Base-by-base conservation (phyloP, 2,888 invertebrate genomes). In the Cosmopolites sordidus region DNA sequence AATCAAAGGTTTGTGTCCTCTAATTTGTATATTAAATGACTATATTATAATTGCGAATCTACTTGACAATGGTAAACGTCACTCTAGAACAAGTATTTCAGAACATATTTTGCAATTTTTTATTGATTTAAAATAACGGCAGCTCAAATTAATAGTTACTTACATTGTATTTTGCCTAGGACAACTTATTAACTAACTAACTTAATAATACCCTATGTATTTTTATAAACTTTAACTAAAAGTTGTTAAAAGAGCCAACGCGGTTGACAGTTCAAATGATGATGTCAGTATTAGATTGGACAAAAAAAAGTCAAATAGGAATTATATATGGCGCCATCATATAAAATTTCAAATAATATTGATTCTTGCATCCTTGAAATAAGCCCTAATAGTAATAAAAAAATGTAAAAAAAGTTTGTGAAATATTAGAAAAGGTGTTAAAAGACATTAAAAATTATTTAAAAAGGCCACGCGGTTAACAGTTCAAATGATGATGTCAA, bases 381-480 rank as follows among this genome's bases (percentile, higher is more conserved):
- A n/a, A n/a, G n/a, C n/a, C n/a, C n/a, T n/a, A n/a, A n/a, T n/a
- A n/a, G n/a, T n/a, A n/a, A n/a, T n/a, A n/a, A n/a, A n/a, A n/a
- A n/a, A n/a, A n/a, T n/a, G n/a, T n/a, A n/a, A n/a, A n/a, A n/a
- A n/a, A n/a, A n/a, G n/a, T n/a, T n/a, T n/a, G n/a, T n/a, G n/a
- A n/a, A n/a, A n/a, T n/a, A n/a, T n/a, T n/a, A n/a, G n/a, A n/a
- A n/a, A n/a, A n/a, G n/a, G n/a, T n/a, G n/a, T n/a, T n/a, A n/a
- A n/a, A n/a, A n/a, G n/a, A n/a, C n/a, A 54, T 17, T 46, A 38
- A 54, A 54, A 46, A 33, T 33, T 15, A 22, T 15, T 12, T 43
- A 54, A 54, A 50, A 8, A 50, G 54, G 50, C 54, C 46, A 54
- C 50, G 33, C 41, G 18, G 33, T 50, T 54, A 47, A 54, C 50